phyloP scores from a whole-genome alignment of 2,113 vertebrate species.

The Okapia johnstoni region DNA sequence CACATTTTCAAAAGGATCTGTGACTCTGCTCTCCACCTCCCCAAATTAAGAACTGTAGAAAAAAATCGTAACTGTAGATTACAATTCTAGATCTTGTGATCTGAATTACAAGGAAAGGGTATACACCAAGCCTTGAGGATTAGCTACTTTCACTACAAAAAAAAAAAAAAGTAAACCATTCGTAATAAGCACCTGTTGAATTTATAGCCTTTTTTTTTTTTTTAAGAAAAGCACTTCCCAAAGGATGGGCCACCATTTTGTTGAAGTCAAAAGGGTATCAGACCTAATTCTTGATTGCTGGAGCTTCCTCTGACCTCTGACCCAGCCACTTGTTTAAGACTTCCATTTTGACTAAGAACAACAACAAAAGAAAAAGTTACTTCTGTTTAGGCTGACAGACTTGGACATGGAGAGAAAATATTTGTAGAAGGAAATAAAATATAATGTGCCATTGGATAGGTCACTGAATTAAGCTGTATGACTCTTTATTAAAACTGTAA shows the following conservation, averaged over 20 bases:
- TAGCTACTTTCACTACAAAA: not conserved
- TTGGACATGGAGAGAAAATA: not conserved
- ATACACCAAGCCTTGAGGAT: not conserved
- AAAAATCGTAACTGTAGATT: not conserved
- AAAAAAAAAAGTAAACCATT: not conserved
- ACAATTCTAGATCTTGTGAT: not conserved
- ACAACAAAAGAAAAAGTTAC: not conserved
- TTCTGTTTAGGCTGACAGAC: not conserved
- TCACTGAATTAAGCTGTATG: not conserved
- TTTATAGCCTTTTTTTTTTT: not conserved
- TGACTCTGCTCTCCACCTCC: not conserved
- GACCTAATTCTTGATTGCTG: not conserved
- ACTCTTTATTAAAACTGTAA: not conserved
- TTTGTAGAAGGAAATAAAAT: not conserved
- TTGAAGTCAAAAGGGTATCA: not conserved
- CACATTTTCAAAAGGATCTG: not conserved
- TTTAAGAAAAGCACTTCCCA: not conserved
- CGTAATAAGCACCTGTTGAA: not conserved
- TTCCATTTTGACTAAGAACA: not conserved
- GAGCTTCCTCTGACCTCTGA: too few relatives aligned
- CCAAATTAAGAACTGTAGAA: not conserved
- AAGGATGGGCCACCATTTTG: not conserved
- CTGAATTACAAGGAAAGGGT: not conserved
- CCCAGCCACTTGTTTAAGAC: not conserved
- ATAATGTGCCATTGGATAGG: not conserved